Evolutionary conservation across 1,140 invertebrate species (phyloP).

Genomic region (Sinella curviseta): DNA sequence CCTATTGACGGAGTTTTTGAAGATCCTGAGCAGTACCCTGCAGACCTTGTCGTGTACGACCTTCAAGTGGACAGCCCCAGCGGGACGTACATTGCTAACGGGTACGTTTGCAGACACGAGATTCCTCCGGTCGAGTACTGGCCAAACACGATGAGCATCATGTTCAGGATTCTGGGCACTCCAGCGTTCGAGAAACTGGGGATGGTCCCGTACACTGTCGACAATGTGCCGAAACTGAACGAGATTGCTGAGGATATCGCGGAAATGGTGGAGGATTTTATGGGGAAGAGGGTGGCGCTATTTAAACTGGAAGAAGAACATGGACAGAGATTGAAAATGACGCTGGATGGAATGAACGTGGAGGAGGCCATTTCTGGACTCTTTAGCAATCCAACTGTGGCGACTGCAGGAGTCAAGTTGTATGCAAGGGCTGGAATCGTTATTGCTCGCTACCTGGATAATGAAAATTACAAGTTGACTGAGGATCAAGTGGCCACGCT

Average conservation of each 20-base stretch:
- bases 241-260: not conserved
- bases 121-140: not conserved
- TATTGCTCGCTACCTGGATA: not conserved
- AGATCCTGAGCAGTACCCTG: not conserved
- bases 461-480: not conserved
- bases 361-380: not conserved
- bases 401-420: too few species aligned
- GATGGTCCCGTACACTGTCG: not conserved
- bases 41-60: conserved; percentile 22
- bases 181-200: not conserved
- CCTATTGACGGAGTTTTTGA: not conserved
- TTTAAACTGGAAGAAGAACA: not conserved
- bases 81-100: conserved; percentile 36
- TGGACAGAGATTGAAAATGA: not conserved
- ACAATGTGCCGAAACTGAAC: not conserved
- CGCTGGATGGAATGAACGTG: not conserved
- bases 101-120: not conserved
- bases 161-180: not conserved
- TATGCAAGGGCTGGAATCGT: not conserved
- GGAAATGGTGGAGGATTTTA: too few species aligned
- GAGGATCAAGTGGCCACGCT: not conserved
- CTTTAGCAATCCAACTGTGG: not conserved
- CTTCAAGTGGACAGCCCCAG: conserved; percentile 27
- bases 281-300: not conserved
- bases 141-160: not conserved